These are phyloP conservation scores for Pipa parva DNA, from an alignment of 2,113 vertebrate genomes.

Conservation along the genomic window DNA sequence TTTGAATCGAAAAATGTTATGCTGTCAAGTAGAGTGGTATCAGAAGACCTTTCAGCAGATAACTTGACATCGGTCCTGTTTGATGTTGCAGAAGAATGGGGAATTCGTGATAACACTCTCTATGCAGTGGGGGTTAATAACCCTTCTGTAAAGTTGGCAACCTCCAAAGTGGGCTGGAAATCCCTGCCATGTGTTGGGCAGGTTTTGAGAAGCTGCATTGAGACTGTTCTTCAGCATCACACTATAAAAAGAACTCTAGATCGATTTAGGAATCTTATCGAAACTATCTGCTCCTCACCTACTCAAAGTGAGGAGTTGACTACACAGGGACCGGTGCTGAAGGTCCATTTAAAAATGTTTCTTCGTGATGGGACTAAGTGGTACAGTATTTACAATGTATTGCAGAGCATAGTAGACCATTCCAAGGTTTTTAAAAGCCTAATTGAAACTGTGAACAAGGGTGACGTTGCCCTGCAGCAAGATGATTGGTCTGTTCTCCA, in stretches of 20 bases:
- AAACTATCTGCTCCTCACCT: slow-evolving; percentile 25
- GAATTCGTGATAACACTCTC: slow-evolving; percentile 44
- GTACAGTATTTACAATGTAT: slow-evolving; percentile 36
- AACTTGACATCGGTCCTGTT: slow-evolving; percentile 49
- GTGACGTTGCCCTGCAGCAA: slow-evolving; percentile 8
- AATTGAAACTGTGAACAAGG: slow-evolving; percentile 14
- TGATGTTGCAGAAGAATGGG: slow-evolving; percentile 61
- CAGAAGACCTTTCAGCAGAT: slow-evolving; percentile 40
- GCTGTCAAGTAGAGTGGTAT: slow-evolving; percentile 49
- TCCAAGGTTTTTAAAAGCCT: slow-evolving; percentile 35
- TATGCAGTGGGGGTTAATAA: slow-evolving; percentile 34
- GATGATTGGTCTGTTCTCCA: slow-evolving; percentile 62
- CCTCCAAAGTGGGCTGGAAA: slow-evolving; percentile 20
- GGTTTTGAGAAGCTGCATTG: slow-evolving; percentile 55
- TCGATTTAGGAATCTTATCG: slow-evolving; percentile 49
- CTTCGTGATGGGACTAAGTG: slow-evolving; percentile 40
- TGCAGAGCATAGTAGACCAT: slow-evolving; percentile 46
- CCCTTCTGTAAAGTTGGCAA: slow-evolving; percentile 12
- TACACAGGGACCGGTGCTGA: slow-evolving; percentile 32
- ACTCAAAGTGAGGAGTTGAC: slow-evolving; percentile 19
- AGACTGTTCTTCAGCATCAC: slow-evolving; percentile 54
- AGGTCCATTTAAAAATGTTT: slow-evolving; percentile 36
- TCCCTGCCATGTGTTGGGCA: slow-evolving; percentile 60
- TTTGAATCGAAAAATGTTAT: slow-evolving; percentile 56
- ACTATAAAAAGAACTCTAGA: slow-evolving; percentile 49